These are phyloP conservation scores for Hoplostethus mediterraneus DNA, from an alignment of 2,797 vertebrate species.

Conservation along the genomic window DNA sequence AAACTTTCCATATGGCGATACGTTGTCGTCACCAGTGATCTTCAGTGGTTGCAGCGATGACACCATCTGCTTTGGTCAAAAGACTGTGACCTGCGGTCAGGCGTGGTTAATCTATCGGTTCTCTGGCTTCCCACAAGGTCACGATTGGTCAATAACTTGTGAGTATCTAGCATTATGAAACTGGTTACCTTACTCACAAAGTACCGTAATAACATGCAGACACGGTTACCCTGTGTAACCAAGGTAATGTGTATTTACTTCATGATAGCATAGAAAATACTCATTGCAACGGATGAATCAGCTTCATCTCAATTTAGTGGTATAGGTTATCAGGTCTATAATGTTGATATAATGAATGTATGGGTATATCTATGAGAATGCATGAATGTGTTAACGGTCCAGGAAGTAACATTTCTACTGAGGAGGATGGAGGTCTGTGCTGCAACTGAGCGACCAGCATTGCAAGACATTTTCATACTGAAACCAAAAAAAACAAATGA, in stretches of 20 bases:
- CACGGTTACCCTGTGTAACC: slow-evolving; percentile 8
- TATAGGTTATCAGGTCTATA: slow-evolving; percentile 5
- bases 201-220: slow-evolving; percentile 14
- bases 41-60: slow-evolving; percentile 33
- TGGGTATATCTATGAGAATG: slow-evolving; percentile 10
- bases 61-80: neutral
- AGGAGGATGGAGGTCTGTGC: no score
- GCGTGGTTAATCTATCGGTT: slow-evolving; percentile 49
- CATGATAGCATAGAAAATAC: slow-evolving; percentile 7
- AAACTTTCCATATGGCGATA: slow-evolving; percentile 23
- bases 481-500: no score
- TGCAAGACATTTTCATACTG: no score
- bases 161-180: slow-evolving; percentile 29
- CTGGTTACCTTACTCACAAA: slow-evolving; percentile 4
- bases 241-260: slow-evolving; percentile 7
- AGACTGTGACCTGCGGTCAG: slow-evolving; percentile 42
- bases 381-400: slow-evolving; percentile 38
- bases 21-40: slow-evolving; percentile 40
- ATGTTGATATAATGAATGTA: slow-evolving; percentile 34
- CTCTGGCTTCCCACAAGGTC: slow-evolving; percentile 37
- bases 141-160: slow-evolving; percentile 46
- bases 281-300: slow-evolving; percentile 12
- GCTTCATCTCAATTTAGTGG: slow-evolving; percentile 4
- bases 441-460: no score
- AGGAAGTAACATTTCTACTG: slow-evolving; percentile 38